Percentiles rank a stretch among this genome's conserved stretches.
Evolutionary conservation across 2,888 invertebrate genomes (phyloP).

Genomic region (Listrodromus nycthemerus): DNA sequence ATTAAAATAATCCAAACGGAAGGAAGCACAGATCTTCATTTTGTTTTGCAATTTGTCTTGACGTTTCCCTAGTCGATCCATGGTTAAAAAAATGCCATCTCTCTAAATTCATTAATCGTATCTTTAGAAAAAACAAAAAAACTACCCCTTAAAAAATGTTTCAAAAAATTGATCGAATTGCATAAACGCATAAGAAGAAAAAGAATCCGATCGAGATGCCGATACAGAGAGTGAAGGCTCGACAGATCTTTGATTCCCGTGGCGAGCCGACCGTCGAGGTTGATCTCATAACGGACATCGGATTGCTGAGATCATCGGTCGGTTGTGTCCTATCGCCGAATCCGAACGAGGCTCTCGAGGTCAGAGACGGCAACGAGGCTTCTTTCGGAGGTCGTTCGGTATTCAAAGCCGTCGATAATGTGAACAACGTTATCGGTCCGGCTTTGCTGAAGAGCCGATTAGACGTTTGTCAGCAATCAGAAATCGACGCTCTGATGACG

Average conservation of each 20-base stretch:
- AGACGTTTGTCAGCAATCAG: slow-evolving; percentile 78
- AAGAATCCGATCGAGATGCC: slow-evolving; percentile 83
- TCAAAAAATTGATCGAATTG: not conserved
- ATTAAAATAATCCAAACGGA: not conserved
- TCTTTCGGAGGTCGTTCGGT: slow-evolving; percentile 78
- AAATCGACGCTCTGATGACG: slow-evolving; percentile 78
- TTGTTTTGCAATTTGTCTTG: not conserved
- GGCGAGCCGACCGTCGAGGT: slow-evolving; percentile 89
- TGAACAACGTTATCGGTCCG: slow-evolving; percentile 80
- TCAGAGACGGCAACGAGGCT: slow-evolving; percentile 77
- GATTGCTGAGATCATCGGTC: slow-evolving; percentile 79
- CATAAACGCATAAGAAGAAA: not conserved
- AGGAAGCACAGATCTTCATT: slow-evolving; percentile 34
- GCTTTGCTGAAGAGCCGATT: slow-evolving; percentile 78
- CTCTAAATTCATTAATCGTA: slow-evolving; percentile 6
- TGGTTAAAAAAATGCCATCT: slow-evolving; percentile 8
- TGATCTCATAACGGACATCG: slow-evolving; percentile 80
- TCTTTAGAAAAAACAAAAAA: not conserved
- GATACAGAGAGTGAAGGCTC: slow-evolving; percentile 87
- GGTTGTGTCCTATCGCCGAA: slow-evolving; percentile 72
- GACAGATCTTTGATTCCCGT: slow-evolving; percentile 89
- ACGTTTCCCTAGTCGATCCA: slow-evolving; percentile 1
- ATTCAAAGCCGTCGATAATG: slow-evolving; percentile 78
- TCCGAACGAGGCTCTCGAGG: slow-evolving; percentile 76
- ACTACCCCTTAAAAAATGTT: slow-evolving; percentile 21